Percentiles rank a stretch among this genome's conserved stretches.
phyloP scores from a whole-genome alignment of 2,888 invertebrate species.

The Myopa testacea region DNA sequence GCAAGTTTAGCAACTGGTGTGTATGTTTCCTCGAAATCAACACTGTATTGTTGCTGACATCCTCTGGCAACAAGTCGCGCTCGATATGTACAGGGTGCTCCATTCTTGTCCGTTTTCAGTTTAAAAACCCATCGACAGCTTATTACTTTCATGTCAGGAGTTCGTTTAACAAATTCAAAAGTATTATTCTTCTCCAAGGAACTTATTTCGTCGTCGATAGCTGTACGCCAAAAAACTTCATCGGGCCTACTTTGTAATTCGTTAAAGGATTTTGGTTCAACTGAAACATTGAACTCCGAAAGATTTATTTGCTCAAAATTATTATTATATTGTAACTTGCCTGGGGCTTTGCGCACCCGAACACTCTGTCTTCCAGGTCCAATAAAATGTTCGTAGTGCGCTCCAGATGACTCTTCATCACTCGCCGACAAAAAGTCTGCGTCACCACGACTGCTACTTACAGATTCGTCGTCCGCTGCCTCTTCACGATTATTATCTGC shows the following conservation, averaged over 20 bases:
- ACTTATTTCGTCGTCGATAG: background rate
- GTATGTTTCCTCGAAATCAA: no score
- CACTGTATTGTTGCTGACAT: no score
- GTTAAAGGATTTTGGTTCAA: background rate
- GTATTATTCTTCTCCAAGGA: constrained; percentile 23
- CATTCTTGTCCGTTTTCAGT: no score
- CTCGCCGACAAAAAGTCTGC: background rate
- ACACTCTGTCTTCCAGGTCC: background rate
- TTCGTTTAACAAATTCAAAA: no score
- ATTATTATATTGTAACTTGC: background rate
- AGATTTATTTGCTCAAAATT: constrained; percentile 25
- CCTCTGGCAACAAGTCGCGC: no score
- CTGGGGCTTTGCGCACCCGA: background rate
- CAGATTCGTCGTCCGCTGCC: background rate
- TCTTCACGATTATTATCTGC: background rate
- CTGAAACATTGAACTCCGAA: constrained; percentile 35
- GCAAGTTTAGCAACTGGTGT: no score
- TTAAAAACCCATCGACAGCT: no score
- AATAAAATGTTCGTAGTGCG: background rate
- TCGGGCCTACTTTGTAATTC: background rate
- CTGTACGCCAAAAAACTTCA: background rate
- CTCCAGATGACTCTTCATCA: background rate
- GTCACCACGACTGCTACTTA: background rate
- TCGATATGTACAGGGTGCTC: no score
- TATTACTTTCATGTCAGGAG: no score